Base-by-base conservation (phyloP, 2,113 vertebrate species). In the Columbina picui region DNA sequence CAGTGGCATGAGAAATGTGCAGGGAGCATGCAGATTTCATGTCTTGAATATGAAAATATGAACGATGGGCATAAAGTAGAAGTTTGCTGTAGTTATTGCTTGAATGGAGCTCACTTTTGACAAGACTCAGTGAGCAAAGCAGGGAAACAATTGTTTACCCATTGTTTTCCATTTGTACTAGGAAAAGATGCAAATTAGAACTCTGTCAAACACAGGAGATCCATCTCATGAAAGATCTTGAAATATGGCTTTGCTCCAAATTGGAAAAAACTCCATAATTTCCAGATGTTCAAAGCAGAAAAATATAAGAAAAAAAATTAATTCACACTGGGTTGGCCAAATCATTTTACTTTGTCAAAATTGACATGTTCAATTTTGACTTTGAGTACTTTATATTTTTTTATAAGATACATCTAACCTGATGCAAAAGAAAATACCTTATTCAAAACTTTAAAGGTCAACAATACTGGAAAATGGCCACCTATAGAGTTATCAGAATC, bases 151-250 rank as follows among this genome's bases (percentile, higher is more conserved):
- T 38, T 95, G n/a, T 88, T 91, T 85, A 64, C 12, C 16, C 26
- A 63, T 85, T 61, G 27, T 82, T 75, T 89, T 84, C 26, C 56
- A 63, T 60, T 76, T 27, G 20, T 43, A 52, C 23, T 7, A 70
- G 45, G 80, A 93, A 90, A 93, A 27, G 4, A 92, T 74, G 68
- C 61, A 88, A 87, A 93, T 69, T 69, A 88, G 59, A 95, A 50
- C 32, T 74, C 21, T 96, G 79, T 88, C 75, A 85, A 92, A 88
- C 39, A 86, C 1, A 90, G 50, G 21, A 67, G 32, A 61, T 63
- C 19, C 17, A 65, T 59, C 43, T 91, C 56, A 56, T 63, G 14
- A 38, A 90, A 59, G 30, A 30, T 83, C 45, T 80, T 91, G 57
- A 83, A 89, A 80, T 80, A 43, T 22, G 75, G 67, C 53, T 47